Conservation (phyloP, 1,140 invertebrate genomes). For the Trichonephila clavata region DNA sequence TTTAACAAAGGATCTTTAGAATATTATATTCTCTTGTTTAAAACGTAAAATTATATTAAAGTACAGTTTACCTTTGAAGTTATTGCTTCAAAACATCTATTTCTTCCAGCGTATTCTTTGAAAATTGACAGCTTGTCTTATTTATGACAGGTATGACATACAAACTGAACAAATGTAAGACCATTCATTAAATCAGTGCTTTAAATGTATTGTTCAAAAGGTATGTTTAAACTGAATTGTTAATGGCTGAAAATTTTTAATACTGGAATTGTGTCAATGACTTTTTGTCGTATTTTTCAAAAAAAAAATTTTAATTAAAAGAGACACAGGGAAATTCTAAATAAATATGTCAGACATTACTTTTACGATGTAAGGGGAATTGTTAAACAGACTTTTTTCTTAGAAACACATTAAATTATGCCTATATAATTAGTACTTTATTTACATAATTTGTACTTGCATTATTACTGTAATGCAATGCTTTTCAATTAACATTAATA, state of each 20-base stretch:
- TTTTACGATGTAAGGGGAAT: no score
- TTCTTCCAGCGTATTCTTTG: not conserved
- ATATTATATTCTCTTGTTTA: constrained; percentile 8
- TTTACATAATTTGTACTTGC: no score
- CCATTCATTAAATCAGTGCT: not conserved
- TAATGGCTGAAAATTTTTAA: not conserved
- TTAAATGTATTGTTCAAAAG: not conserved
- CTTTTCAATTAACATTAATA: no score
- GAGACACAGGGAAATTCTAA: no score
- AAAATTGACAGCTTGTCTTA: not conserved
- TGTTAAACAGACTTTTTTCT: no score
- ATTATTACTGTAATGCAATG: no score
- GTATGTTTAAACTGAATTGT: not conserved
- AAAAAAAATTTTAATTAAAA: no score
- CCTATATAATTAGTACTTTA: no score
- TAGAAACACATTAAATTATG: no score
- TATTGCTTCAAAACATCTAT: constrained; percentile 10
- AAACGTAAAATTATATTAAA: not conserved
- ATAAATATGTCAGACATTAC: no score
- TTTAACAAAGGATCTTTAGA: constrained; percentile 9
- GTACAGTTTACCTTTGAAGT: not conserved
- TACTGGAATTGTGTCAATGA: not conserved
- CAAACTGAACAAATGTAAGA: not conserved
- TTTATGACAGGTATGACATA: not conserved
- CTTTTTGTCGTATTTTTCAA: not conserved